Evolutionary conservation across 2,797 vertebrate genomes (phyloP).

Genomic region (Myiotriccus ornatus): DNA sequence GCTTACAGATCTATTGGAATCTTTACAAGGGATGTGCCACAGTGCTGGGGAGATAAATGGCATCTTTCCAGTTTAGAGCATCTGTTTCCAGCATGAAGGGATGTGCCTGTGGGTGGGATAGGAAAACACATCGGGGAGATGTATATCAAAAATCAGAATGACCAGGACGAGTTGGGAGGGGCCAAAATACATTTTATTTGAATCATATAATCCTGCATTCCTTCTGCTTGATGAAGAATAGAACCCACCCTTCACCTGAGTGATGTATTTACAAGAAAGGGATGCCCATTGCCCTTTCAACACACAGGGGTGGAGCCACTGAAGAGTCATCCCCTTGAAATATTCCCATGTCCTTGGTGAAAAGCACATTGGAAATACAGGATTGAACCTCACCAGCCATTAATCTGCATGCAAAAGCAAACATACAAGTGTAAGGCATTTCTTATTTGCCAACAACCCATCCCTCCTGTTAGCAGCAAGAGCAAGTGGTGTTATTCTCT

Average conservation of each 20-base stretch:
- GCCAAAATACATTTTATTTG: background rate
- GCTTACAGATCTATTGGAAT: background rate
- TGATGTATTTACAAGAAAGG: background rate
- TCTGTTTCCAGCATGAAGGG: background rate
- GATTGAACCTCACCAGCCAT: background rate
- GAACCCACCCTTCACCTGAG: fast-evolving
- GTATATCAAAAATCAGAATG: background rate
- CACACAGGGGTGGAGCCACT: background rate
- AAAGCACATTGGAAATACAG: background rate
- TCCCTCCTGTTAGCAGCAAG: background rate
- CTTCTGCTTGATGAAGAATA: background rate
- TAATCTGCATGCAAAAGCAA: background rate
- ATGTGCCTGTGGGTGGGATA: background rate
- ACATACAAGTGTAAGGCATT: background rate
- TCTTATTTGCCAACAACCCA: background rate
- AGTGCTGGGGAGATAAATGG: background rate
- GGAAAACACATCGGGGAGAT: background rate
- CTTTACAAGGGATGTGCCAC: background rate
- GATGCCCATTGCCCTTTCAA: background rate
- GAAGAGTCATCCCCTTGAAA: background rate
- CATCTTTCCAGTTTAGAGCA: background rate
- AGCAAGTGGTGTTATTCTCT: background rate
- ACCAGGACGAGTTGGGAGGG: background rate
- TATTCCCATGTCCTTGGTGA: background rate
- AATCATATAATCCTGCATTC: background rate